Conservation (phyloP, 2,888 invertebrate genomes). For the Dryocosmus kuriphilus region DNA sequence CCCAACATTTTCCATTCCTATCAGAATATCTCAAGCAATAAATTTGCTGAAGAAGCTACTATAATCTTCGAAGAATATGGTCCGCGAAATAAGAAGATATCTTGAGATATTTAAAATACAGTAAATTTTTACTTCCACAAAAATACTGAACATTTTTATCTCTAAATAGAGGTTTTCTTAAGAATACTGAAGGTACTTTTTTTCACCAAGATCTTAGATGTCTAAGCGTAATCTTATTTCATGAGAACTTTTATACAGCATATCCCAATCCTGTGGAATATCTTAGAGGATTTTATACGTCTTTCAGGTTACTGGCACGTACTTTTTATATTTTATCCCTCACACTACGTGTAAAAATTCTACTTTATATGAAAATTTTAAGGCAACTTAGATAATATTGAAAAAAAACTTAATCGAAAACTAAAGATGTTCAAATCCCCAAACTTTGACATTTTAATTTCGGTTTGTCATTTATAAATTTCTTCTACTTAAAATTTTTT, state of each 20-base stretch:
- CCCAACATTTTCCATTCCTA: background rate
- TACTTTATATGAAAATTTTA: background rate
- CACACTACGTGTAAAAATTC: background rate
- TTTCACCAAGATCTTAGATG: background rate
- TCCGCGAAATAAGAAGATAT: background rate
- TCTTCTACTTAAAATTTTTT: no score
- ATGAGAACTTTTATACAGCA: background rate
- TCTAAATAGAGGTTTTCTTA: slow-evolving; percentile 3
- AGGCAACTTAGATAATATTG: background rate
- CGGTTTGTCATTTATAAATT: no score
- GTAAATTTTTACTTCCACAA: background rate
- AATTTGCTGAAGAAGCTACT: accelerated
- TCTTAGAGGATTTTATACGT: slow-evolving; percentile 1
- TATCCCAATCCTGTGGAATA: background rate
- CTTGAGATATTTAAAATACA: background rate
- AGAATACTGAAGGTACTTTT: background rate
- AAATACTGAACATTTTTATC: background rate
- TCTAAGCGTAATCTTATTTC: background rate
- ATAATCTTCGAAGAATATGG: no score
- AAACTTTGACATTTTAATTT: no score
- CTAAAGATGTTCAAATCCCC: no score
- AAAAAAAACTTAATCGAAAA: no score
- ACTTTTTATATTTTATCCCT: background rate
- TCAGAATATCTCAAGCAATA: background rate
- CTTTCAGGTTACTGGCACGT: background rate